These are phyloP conservation scores for Philonicus albiceps DNA, from an alignment of 2,888 invertebrate genomes.

Conservation along the genomic window DNA sequence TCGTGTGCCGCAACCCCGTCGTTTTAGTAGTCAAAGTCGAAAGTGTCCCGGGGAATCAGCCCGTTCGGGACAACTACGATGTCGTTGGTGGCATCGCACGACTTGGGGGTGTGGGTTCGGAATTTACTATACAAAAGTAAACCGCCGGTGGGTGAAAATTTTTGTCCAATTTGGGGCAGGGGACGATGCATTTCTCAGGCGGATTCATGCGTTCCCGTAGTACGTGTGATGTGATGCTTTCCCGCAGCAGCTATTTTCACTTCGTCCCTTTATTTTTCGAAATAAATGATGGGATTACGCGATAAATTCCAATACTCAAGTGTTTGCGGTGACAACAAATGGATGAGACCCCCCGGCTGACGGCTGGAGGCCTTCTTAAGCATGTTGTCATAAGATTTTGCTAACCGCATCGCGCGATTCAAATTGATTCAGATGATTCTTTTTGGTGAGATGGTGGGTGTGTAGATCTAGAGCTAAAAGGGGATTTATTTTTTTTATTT, in stretches of 20 bases:
- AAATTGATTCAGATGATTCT: background rate
- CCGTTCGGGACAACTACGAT: background rate
- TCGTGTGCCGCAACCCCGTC: conserved; percentile 34
- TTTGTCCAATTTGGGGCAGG: background rate
- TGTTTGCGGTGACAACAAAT: conserved; percentile 38
- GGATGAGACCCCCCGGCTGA: conserved; percentile 1
- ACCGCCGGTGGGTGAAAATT: background rate
- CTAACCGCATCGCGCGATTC: conserved; percentile 29
- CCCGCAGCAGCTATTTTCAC: background rate
- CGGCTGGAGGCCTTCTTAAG: conserved; percentile 8
- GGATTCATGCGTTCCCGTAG: background rate
- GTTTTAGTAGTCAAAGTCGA: conserved; percentile 36
- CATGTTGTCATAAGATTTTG: conserved; percentile 32
- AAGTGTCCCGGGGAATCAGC: background rate
- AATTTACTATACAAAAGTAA: background rate
- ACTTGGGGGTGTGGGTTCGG: background rate
- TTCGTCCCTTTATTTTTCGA: conserved; percentile 15
- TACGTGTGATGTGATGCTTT: conserved; percentile 5
- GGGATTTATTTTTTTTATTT: too few relatives aligned
- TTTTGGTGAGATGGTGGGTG: background rate
- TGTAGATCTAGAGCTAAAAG: background rate
- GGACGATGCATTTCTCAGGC: background rate
- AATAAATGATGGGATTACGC: conserved; percentile 41
- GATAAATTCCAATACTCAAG: conserved; percentile 41
- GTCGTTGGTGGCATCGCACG: background rate